These are phyloP conservation scores for Acrobasis consociella DNA, from an alignment of 2,888 invertebrate species.

Conservation along the genomic window DNA sequence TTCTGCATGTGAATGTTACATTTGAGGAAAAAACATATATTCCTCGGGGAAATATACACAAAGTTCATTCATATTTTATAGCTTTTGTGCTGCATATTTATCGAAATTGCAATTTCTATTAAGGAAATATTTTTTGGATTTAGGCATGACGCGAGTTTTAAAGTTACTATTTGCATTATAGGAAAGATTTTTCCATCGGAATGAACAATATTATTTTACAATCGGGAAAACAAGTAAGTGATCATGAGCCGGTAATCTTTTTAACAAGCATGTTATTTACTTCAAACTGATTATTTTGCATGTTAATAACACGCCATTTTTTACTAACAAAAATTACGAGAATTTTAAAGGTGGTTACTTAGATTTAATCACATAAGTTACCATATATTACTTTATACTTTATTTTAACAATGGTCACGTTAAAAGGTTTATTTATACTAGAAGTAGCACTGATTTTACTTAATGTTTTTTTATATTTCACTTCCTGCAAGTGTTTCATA, in stretches of 20 bases:
- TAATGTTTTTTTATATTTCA: neutral
- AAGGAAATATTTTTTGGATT: neutral
- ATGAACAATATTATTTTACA: conserved; percentile 4
- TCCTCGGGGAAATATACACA: neutral
- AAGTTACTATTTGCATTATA: conserved; percentile 6
- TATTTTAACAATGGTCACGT: conserved; percentile 9
- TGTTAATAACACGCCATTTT: conserved; percentile 12
- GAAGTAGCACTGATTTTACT: neutral
- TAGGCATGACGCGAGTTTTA: conserved; percentile 16
- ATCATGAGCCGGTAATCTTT: conserved; percentile 72
- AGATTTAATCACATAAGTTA: neutral
- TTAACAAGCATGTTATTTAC: conserved; percentile 56
- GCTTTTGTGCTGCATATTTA: neutral
- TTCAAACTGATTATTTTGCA: conserved; percentile 46
- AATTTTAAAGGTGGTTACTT: neutral
- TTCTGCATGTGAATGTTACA: conserved; percentile 49
- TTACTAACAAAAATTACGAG: conserved; percentile 7
- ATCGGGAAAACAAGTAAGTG: conserved; percentile 56
- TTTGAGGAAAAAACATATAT: conserved; percentile 25
- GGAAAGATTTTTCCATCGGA: conserved; percentile 12
- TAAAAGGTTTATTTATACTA: neutral
- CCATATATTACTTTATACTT: neutral
- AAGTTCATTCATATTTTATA: neutral
- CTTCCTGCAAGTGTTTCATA: neutral
- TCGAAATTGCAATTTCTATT: conserved; percentile 3